Conservation (phyloP, 2,888 invertebrate genomes). For the Pyrrhosoma nymphula region DNA sequence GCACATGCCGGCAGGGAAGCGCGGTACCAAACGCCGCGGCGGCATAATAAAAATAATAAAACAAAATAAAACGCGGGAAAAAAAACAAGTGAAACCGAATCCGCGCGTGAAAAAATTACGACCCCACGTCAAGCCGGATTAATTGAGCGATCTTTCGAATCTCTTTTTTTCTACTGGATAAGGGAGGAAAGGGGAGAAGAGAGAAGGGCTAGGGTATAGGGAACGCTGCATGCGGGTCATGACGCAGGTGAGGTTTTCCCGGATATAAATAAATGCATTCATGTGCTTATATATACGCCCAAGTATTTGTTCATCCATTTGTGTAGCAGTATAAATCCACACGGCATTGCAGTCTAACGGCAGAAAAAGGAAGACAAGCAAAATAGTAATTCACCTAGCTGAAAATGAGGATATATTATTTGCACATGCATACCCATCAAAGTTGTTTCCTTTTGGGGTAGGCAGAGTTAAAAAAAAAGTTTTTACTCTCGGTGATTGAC, state of each 20-base stretch:
- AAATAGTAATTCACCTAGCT: too few species aligned
- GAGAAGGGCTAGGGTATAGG: neutral
- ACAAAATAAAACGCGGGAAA: neutral
- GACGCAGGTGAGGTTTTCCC: neutral
- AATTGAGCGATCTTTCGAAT: conserved; percentile 43
- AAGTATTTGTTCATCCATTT: too few species aligned
- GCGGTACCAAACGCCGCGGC: neutral
- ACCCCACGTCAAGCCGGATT: conserved; percentile 50
- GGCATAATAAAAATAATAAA: neutral
- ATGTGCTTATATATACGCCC: too few species aligned
- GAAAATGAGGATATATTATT: too few species aligned
- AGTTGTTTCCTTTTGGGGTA: too few species aligned
- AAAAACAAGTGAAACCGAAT: conserved; percentile 58
- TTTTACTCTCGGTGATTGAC: too few species aligned
- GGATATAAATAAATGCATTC: too few species aligned
- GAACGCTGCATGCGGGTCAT: neutral
- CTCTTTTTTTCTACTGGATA: neutral
- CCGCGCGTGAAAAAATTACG: conserved; percentile 63
- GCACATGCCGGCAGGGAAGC: neutral
- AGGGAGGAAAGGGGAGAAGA: neutral
- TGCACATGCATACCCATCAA: too few species aligned
- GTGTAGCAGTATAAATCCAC: too few species aligned
- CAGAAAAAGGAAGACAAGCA: too few species aligned
- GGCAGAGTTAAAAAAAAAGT: too few species aligned
- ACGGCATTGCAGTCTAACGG: too few species aligned